phyloP scores from a whole-genome alignment of 2,113 vertebrate species.

The Rhynchomys soricoides region DNA sequence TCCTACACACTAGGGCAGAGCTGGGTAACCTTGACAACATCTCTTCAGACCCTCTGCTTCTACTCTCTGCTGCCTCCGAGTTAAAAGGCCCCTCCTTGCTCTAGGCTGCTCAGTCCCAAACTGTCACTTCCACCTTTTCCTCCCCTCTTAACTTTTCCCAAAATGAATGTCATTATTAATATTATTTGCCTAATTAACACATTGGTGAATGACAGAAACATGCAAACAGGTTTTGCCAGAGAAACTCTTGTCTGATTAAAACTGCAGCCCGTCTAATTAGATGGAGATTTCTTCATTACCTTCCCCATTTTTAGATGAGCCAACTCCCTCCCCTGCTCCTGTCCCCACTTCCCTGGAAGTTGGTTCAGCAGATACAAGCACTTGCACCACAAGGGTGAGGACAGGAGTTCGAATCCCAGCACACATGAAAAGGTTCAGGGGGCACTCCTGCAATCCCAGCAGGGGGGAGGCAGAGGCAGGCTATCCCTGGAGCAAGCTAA shows the following conservation, averaged over 20 bases:
- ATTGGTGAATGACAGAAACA: constrained; percentile 77
- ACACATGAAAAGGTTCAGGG: not conserved
- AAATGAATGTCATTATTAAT: constrained; percentile 73
- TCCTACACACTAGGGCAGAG: accelerated
- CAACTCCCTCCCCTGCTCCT: not conserved
- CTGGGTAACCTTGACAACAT: accelerated
- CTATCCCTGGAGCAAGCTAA: too few relatives aligned
- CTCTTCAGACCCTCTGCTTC: not conserved
- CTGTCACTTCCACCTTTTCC: constrained; percentile 5
- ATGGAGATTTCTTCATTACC: constrained; percentile 79
- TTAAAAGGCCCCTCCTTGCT: not conserved
- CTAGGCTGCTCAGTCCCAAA: not conserved
- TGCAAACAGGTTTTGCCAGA: constrained; percentile 81
- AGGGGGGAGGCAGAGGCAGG: not conserved
- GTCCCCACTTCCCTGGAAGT: not conserved
- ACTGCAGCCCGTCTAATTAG: constrained; percentile 81
- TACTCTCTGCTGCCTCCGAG: not conserved
- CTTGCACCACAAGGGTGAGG: not conserved
- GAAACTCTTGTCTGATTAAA: constrained; percentile 80
- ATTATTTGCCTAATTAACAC: constrained; percentile 80
- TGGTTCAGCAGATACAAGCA: not conserved
- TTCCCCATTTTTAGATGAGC: constrained; percentile 44
- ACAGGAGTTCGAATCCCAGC: not conserved
- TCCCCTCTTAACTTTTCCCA: constrained; percentile 50
- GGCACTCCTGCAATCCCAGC: not conserved